Conservation (phyloP, 2,797 vertebrate genomes). For the Etheostoma nigrum region DNA sequence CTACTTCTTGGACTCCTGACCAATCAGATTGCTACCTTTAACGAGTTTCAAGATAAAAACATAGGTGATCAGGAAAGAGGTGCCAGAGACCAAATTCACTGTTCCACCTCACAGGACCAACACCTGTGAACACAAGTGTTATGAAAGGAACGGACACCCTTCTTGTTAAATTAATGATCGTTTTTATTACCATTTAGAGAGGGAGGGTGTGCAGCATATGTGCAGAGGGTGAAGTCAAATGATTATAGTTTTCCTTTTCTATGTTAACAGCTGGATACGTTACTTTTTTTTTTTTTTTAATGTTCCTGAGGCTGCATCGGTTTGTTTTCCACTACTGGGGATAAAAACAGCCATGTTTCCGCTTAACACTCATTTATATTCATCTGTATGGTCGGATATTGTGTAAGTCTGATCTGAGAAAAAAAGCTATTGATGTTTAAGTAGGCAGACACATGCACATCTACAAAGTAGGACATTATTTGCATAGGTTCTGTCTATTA, state of each 20-base stretch:
- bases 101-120: background rate
- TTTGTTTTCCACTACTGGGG: background rate
- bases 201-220: background rate
- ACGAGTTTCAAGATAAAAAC: background rate
- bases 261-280: background rate
- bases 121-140: background rate
- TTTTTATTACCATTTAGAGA: background rate
- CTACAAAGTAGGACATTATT: background rate
- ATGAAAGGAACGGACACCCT: background rate
- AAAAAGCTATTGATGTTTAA: background rate
- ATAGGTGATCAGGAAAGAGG: background rate
- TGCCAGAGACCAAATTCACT: background rate
- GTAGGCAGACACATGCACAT: background rate
- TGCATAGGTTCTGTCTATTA: background rate
- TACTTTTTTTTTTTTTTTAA: background rate
- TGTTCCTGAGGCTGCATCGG: no score
- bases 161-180: background rate
- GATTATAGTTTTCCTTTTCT: background rate
- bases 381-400: background rate
- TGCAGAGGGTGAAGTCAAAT: background rate
- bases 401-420: no score
- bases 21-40: background rate
- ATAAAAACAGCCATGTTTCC: no score
- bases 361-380: no score
- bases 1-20: background rate